Conservation (phyloP, 2,113 vertebrate species). For the Salvator merianae region DNA sequence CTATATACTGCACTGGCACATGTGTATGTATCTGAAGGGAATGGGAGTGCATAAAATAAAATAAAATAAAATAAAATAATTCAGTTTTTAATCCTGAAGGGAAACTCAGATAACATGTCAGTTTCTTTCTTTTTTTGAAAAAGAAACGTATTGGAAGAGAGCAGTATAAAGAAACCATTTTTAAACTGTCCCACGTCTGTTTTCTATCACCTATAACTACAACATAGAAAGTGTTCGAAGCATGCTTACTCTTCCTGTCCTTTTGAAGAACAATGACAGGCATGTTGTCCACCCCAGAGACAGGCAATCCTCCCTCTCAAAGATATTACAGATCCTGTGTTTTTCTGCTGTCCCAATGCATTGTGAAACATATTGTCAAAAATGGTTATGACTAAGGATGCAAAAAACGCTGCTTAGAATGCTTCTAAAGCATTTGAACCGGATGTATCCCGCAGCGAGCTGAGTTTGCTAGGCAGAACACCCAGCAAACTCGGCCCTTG, state of each 20-base stretch:
- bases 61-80: not conserved
- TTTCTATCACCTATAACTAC: not conserved
- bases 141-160: not conserved
- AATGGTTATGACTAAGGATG: not conserved
- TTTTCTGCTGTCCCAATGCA: not conserved
- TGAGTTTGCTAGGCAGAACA: not conserved
- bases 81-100: rapidly evolving
- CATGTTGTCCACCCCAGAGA: not conserved
- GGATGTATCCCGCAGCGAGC: not conserved
- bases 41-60: not conserved
- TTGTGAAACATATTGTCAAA: not conserved
- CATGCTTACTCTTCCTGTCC: no score
- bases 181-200: not conserved
- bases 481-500: no score
- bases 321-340: not conserved
- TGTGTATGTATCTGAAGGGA: not conserved
- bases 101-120: conserved; percentile 17
- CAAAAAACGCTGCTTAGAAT: no score
- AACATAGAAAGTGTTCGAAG: no score
- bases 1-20: not conserved
- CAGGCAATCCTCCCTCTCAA: not conserved
- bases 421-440: no score
- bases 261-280: conserved; percentile 45
- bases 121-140: not conserved
- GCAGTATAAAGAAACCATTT: conserved; percentile 33